Base-by-base conservation (phyloP, 1,140 invertebrate species). In the Halictus rubicundus region DNA sequence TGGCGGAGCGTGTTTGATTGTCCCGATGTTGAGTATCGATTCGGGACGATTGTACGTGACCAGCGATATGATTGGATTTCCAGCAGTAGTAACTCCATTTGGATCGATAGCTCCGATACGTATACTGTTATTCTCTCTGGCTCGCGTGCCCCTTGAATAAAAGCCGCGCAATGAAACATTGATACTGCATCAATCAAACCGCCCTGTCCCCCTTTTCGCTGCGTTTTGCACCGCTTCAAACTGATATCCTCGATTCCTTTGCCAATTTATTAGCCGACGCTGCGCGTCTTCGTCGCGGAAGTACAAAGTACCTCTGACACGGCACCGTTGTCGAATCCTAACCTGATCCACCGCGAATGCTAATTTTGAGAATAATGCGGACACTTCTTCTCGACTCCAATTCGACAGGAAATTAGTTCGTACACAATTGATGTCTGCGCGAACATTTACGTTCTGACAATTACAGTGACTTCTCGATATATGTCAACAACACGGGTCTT, bases 21-120 rank as follows among this genome's bases (percentile, higher is more conserved):
- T 88, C 71, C 66, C 75, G 63, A 68, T 84, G 73, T 71, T 77
- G 77, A 84, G 80, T 88, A 88, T 88, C 86, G 88, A 88, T 88
- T 88, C 59, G 60, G 79, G 77, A 68, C 70, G 60, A 80, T 65
- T 64, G 80, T 84, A 82, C 77, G 80, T 85, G 80, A 83, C 75
- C 46, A 59, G 80, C 52, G 69, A 88, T 86, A 84, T 73, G 80
- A 85, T 88, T 84, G 80, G 78, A 82, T 87, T 79, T 65, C 71
- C 76, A 83, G 64, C 69, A 59, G 61, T 27, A 77, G 70, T 80
- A 87, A 87, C 83, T 85, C 78, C n/a, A 75, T 69, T 77, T 71
- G 68, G 60, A 83, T 86, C 84, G 80, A 82, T 85, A 86, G 37
- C 52, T 42, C 37, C 14, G 25, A 63, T 78, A 60, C 66, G 42